Evolutionary conservation across 2,888 invertebrate species (phyloP), one percentile per base, ranked within the genome.

Genomic region (Rhopalosiphum nymphaeae): DNA sequence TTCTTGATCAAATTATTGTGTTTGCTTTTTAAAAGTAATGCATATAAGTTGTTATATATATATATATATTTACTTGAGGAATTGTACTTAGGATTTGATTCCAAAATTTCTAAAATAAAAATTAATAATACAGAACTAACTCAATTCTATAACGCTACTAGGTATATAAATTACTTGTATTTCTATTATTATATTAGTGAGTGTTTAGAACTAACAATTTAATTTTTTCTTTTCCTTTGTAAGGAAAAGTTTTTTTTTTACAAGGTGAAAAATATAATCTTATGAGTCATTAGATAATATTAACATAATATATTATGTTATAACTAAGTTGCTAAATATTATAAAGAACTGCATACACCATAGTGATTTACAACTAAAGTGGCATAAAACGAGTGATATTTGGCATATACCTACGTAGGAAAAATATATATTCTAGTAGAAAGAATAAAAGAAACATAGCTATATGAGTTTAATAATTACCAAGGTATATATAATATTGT

Each of bases 381-480:
- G 46, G 86, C 0, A 44, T 84, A 91, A 57, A n/a, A 57, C 67
- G n/a, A 11, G 42, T 92, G 49, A n/a, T n/a, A n/a, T 61, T 87
- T 87, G 67, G 61, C 36, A n/a, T n/a, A n/a, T n/a, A 49, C 87
- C 61, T 49, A 88, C 87, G 67, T 88, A 67, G 42, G 10, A 67
- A 87, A 67, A 86, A 36, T 49, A 92, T 92, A 29, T 87, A 92
- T 92, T 56, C 49, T 56, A 10, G 49, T 87, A 49, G 49, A 92
- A 49, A 92, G 67, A 56, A 46, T n/a, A n/a, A n/a, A n/a, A n/a
- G n/a, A n/a, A n/a, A n/a, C n/a, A n/a, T n/a, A n/a, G n/a, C n/a
- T n/a, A n/a, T n/a, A n/a, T n/a, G n/a, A n/a, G n/a, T n/a, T n/a
- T n/a, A n/a, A n/a, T n/a, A n/a, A n/a, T n/a, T n/a, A n/a, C n/a